Evolutionary conservation across 2,888 invertebrate genomes (phyloP), one percentile per base, ranked within the genome.

Genomic region (Drosophila peninsularis): DNA sequence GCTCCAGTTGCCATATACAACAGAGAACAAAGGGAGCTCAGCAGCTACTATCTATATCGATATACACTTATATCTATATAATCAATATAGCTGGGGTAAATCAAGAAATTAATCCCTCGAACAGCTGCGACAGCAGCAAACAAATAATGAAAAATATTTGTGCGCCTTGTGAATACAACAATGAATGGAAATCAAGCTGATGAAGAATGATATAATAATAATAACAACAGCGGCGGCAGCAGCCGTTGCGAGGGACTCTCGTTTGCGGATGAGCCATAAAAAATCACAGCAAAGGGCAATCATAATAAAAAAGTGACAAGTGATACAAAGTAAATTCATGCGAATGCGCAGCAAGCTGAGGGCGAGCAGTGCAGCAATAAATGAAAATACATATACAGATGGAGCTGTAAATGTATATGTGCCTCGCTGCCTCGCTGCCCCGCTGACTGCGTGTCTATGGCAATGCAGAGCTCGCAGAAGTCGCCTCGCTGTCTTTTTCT

Each of bases 91-190:
- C 78, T 53, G 69, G 90, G 85, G 81, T 85, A 90, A 90, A 89
- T 90, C 89, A 90, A 90, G 89, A 88, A 90, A 90, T 89, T 90
- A 89, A 89, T 89, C 90, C 90, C 81, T 90, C 87, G 80, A 87
- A 67, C 90, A 88, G 85, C 85, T 84, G 89, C 82, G 73, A 75
- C 90, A 76, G 71, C 78, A 66, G 57, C 86, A 71, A 80, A 75
- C 86, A 83, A 86, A 82, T 89, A 89, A 90, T 90, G 90, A 78
- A 89, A 88, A 87, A 87, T 84, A 87, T 82, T 84, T 76, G 82
- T 76, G 60, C 70, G 82, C 78, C 87, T 75, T 88, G 71, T 76
- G 76, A 88, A 81, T 74, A 89, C 82, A 82, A 72, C 90, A 88
- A 89, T 89, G 86, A 88, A 88, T 89, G 86, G 76, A 71, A 88